These are phyloP conservation scores for Cyclophora albipunctata DNA, from an alignment of 2,888 invertebrate species.

Conservation along the genomic window DNA sequence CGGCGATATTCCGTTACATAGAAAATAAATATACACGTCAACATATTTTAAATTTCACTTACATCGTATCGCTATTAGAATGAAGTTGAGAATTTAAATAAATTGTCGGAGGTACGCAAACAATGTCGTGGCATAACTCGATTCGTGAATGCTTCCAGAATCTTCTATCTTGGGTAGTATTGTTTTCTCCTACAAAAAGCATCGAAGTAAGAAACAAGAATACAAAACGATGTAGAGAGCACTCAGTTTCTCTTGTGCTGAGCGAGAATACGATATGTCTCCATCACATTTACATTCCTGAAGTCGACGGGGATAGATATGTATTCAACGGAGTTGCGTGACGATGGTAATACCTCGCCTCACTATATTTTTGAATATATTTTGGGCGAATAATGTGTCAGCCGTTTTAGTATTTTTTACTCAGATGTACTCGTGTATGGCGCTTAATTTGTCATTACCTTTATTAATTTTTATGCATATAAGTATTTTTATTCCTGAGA, in stretches of 20 bases:
- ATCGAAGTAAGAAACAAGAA: slow-evolving; percentile 45
- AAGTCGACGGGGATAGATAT: slow-evolving; percentile 43
- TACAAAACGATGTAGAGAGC: slow-evolving; percentile 49
- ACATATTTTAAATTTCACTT: slow-evolving; percentile 2
- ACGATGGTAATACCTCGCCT: slow-evolving; percentile 36
- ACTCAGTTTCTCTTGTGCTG: slow-evolving; percentile 44
- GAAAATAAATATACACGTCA: slow-evolving; percentile 1
- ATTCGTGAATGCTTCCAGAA: slow-evolving; percentile 40
- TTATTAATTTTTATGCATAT: no score
- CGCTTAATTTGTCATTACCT: no score
- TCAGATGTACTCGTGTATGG: slow-evolving; percentile 1
- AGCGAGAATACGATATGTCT: slow-evolving; percentile 59
- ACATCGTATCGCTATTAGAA: slow-evolving; percentile 1
- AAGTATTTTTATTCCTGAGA: no score
- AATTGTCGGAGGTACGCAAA: slow-evolving; percentile 28
- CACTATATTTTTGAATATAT: slow-evolving; percentile 21
- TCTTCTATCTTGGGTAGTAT: slow-evolving; percentile 52
- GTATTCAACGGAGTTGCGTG: slow-evolving; percentile 49
- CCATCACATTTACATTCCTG: slow-evolving; percentile 66
- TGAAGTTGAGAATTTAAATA: slow-evolving; percentile 16
- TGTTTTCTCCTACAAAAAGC: slow-evolving; percentile 56
- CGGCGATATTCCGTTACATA: slow-evolving; percentile 10
- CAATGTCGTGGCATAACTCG: slow-evolving; percentile 38
- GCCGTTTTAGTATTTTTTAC: slow-evolving; percentile 6
- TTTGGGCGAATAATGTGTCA: slow-evolving; percentile 10